Evolutionary conservation across 2,113 vertebrate genomes (phyloP), one percentile per base, ranked within the genome.

Genomic region (Neodontobutis hainanensis): DNA sequence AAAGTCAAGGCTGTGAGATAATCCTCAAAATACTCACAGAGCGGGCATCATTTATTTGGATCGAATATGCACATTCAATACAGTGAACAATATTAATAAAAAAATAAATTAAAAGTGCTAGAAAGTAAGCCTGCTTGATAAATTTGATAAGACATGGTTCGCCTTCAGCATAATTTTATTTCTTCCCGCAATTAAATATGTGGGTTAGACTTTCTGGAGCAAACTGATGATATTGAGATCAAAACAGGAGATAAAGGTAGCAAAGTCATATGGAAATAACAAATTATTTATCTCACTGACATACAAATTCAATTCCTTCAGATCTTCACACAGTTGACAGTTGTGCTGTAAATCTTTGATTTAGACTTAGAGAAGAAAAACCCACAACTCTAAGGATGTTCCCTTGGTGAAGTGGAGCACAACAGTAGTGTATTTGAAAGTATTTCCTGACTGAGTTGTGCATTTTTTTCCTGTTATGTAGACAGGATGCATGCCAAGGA

Each of bases 371-470:
- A 64, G 69, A 71, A 27, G 19, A 27, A 27, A 27, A 27, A 27
- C 19, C 19, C 47, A 65, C 0, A 55, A 51, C 19, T 5, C 32
- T 16, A 6, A 19, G 60, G 40, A 74, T 68, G 36, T 49, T 63
- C 53, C 47, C 8, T 27, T 27, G 75, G 15, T 61, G 40, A 42
- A 63, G 27, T 46, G 6, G 10, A 4, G 11, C 61, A 35, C 69
- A 70, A 70, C 35, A n/a, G 12, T 8, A 12, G 4, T 12, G 16
- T n/a, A 10, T 49, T 68, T 61, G 36, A 43, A 40, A 72, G 49
- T 46, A 46, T 69, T 79, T 86, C 75, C 73, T 76, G 67, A 47
- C 69, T 71, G 16, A 45, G 63, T 78, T 83, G 52, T 56, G 56
- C 68, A 64, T 75, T 58, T 35, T 53, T 70, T 74, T 83, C 67